Percentiles rank a stretch among this genome's conserved stretches.
Conservation (phyloP, 1,140 invertebrate genomes). For the Tetraneura akinire region DNA sequence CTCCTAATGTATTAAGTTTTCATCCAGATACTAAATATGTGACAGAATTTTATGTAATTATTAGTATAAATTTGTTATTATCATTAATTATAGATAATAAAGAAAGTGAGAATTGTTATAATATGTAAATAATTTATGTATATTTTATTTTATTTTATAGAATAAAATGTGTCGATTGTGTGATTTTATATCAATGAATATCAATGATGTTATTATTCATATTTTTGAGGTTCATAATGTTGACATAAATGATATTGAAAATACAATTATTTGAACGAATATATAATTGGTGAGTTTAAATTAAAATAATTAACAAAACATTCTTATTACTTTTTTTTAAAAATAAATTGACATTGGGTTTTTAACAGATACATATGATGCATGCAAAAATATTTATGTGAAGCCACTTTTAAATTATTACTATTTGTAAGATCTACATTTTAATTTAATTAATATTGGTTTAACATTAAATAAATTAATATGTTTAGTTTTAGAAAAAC, state of each 20-base stretch:
- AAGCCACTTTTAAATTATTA: constrained; percentile 37
- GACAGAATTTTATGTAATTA: constrained; percentile 38
- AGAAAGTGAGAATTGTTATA: too few species aligned
- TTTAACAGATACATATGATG: constrained; percentile 26
- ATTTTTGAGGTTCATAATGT: constrained; percentile 14
- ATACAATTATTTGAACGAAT: neutral
- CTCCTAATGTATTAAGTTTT: constrained; percentile 36
- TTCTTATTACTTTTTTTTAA: neutral
- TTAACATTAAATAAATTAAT: neutral
- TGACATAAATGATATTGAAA: neutral
- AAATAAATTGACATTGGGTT: neutral
- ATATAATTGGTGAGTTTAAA: neutral
- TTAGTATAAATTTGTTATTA: too few species aligned
- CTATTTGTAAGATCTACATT: constrained; percentile 36
- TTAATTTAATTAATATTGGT: neutral
- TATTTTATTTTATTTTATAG: neutral
- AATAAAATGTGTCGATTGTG: constrained; percentile 9
- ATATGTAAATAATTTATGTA: too few species aligned
- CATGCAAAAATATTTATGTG: neutral
- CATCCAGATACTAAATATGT: constrained; percentile 38
- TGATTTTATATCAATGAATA: neutral
- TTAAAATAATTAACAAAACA: neutral
- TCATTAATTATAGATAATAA: too few species aligned
- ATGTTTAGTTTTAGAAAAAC: constrained; percentile 26
- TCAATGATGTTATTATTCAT: constrained; percentile 15